Evolutionary conservation across 2,797 vertebrate species (phyloP), one percentile per base, ranked within the genome.

Genomic region (Cuniculus paca): DNA sequence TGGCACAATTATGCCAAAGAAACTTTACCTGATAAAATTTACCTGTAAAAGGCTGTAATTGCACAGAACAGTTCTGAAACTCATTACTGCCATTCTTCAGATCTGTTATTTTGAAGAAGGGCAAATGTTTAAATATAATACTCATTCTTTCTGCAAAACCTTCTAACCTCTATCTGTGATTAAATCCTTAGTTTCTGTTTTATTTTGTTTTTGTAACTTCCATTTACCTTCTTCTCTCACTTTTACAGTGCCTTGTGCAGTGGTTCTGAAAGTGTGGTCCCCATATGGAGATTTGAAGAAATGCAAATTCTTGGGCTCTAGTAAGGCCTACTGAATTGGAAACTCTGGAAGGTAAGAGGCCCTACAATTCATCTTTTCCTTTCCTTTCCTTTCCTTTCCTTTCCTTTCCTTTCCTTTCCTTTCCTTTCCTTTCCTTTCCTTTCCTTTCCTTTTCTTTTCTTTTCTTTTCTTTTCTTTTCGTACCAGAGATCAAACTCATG

Each of bases 81-180:
- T 81, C 65, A 89, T 17, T 60, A 85, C 20, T 77, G 20, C n/a
- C 34, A 16, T 80, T 95, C 39, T 74, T 84, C 2, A 12, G 63
- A 80, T 88, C 10, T 88, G 34, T 60, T 91, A 91, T 88, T 91
- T 91, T 79, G 72, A 95, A 68, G 63, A 84, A 61, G 63, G 31
- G 65, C 45, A 80, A 54, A 56, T 86, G 48, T 85, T 91, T 81
- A 95, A 91, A 77, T 11, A 26, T 22, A 54, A 63, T 50, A 6
- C 20, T 92, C 12, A 58, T 91, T 91, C 88, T 83, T 48, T 93
- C 31, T 77, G 13, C 82, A 48, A 90, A 88, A n/a, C 22, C 36
- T 78, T 68, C 19, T 90, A 87, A 86, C 26, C 12, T 87, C 22
- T 87, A 50, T 61, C 3, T 61, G 19, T 34, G 7, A 72, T 78